phyloP scores from a whole-genome alignment of 2,888 invertebrate species.

The Cantharis nigra region DNA sequence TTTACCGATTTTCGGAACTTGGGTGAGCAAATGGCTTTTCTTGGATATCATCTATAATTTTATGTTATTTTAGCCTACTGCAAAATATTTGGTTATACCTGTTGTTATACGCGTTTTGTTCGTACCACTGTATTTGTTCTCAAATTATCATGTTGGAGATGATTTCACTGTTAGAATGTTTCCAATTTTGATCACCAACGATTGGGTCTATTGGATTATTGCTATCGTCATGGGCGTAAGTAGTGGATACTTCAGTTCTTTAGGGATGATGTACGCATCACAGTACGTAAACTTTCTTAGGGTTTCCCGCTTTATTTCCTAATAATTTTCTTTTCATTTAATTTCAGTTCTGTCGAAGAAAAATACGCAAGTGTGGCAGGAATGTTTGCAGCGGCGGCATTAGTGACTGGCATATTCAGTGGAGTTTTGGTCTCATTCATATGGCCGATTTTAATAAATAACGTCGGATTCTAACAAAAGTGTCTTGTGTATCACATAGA shows the following conservation, averaged over 20 bases:
- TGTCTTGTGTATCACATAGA: constrained; percentile 55
- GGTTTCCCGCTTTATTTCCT: neutral
- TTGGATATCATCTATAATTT: neutral
- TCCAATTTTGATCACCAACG: constrained; percentile 77
- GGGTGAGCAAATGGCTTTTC: constrained; percentile 61
- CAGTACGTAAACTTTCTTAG: constrained; percentile 62
- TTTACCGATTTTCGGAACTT: constrained; percentile 77
- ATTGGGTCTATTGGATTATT: constrained; percentile 79
- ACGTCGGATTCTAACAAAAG: constrained; percentile 55
- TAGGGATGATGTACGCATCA: constrained; percentile 92
- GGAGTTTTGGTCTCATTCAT: constrained; percentile 81
- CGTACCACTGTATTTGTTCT: constrained; percentile 88
- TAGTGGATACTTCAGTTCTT: constrained; percentile 90
- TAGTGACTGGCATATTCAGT: constrained; percentile 85
- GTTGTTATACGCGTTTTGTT: constrained; percentile 75
- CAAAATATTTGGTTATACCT: constrained; percentile 73
- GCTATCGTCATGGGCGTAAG: constrained; percentile 80
- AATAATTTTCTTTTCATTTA: constrained; percentile 28
- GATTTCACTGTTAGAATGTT: constrained; percentile 59
- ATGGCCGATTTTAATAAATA: constrained; percentile 66
- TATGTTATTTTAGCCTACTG: constrained; percentile 70
- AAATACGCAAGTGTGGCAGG: constrained; percentile 86
- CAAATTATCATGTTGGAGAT: constrained; percentile 78
- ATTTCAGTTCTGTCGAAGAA: constrained; percentile 74
- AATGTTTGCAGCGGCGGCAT: constrained; percentile 93